A percentile compares a stretch with the other conserved stretches of the same genome.
Conservation (phyloP, 2,113 vertebrate species). For the mouse (Mus musculus) region GRCm39 chr9:116202001-116202500, state of each 20-base stretch:
- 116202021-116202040: conserved; percentile 74
- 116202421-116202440: conserved; percentile 85
- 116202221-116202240: background rate
- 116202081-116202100: conserved; percentile 84
- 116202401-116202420: conserved; percentile 84
- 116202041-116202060: conserved; percentile 82
- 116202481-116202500: conserved; percentile 28
- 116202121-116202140: conserved; percentile 83
- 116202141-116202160: conserved; percentile 81
- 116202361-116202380: conserved; percentile 86
- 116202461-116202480: conserved; percentile 78
- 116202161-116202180: conserved; percentile 70
- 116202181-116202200: background rate
- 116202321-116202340: conserved; percentile 81
- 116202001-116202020: conserved; percentile 85
- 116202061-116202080: conserved; percentile 84
- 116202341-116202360: conserved; percentile 88
- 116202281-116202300: background rate
- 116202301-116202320: conserved; percentile 66
- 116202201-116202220: background rate
- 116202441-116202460: conserved; percentile 86
- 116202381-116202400: conserved; percentile 85
- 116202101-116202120: conserved; percentile 85
- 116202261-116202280: background rate
- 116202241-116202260: no score